A percentile compares a stretch with the other conserved stretches of the same genome.
Evolutionary conservation across 2,888 invertebrate species (phyloP).

Genomic region (Cosmia trapezina): DNA sequence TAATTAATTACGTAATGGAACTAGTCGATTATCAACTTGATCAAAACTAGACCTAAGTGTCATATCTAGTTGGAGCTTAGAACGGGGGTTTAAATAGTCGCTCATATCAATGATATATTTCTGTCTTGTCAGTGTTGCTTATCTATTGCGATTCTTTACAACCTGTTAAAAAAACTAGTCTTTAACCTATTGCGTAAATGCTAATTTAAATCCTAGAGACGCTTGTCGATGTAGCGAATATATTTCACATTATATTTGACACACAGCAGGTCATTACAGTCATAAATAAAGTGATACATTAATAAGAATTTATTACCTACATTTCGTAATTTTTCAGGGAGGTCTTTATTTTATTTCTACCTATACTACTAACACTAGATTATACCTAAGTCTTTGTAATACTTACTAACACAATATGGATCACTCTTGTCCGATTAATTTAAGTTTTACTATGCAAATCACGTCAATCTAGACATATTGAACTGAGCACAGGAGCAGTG

Average conservation of each 20-base stretch:
- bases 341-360: no score
- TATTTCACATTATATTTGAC: constrained; percentile 46
- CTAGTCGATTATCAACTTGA: constrained; percentile 27
- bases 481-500: constrained; percentile 19
- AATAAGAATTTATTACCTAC: constrained; percentile 32
- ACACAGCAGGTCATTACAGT: constrained; percentile 43
- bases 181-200: constrained; percentile 56
- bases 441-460: constrained; percentile 20
- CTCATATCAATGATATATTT: constrained; percentile 35
- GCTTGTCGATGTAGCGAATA: constrained; percentile 47
- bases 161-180: constrained; percentile 56
- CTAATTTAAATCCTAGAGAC: constrained; percentile 46
- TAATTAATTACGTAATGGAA: constrained; percentile 44
- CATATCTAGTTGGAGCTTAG: constrained; percentile 16
- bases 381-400: no score
- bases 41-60: constrained; percentile 34
- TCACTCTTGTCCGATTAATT: no score
- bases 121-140: constrained; percentile 45
- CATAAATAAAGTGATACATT: constrained; percentile 40
- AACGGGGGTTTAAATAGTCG: constrained; percentile 26
- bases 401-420: no score
- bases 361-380: no score
- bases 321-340: constrained; percentile 35
- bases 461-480: constrained; percentile 9
- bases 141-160: constrained; percentile 53